Evolutionary conservation across 2,797 vertebrate species (phyloP).

Genomic region (Hipposideros larvatus): DNA sequence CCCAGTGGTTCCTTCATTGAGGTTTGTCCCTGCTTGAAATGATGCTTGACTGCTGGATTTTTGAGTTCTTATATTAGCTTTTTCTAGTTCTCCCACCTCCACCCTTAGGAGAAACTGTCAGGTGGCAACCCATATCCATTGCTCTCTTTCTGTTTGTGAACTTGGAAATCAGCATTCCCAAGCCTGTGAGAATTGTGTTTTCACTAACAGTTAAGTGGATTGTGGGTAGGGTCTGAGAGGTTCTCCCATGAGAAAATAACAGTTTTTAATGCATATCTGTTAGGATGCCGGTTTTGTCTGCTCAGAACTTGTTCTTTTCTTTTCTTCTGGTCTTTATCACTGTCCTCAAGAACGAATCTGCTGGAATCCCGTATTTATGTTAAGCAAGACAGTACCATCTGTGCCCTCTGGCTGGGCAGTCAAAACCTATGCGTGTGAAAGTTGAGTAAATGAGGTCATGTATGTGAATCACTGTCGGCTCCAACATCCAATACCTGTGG

Average conservation of each 20-base stretch:
- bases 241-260: background rate
- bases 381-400: background rate
- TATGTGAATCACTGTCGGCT: background rate
- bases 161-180: background rate
- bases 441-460: background rate
- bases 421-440: background rate
- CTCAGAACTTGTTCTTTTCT: background rate
- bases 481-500: background rate
- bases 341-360: background rate
- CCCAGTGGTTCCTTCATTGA: background rate
- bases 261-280: background rate
- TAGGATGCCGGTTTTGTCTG: background rate
- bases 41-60: background rate
- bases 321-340: background rate
- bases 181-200: background rate
- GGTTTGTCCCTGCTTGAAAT: background rate
- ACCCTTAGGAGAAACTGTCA: background rate
- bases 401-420: background rate
- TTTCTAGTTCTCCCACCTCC: constrained; percentile 23
- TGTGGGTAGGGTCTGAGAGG: background rate
- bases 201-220: background rate
- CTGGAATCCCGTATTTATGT: background rate
- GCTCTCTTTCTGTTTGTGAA: background rate
- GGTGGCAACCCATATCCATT: background rate
- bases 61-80: background rate